Base-by-base conservation (phyloP, 2,888 invertebrate species). In the Limnephilus rhombicus region DNA sequence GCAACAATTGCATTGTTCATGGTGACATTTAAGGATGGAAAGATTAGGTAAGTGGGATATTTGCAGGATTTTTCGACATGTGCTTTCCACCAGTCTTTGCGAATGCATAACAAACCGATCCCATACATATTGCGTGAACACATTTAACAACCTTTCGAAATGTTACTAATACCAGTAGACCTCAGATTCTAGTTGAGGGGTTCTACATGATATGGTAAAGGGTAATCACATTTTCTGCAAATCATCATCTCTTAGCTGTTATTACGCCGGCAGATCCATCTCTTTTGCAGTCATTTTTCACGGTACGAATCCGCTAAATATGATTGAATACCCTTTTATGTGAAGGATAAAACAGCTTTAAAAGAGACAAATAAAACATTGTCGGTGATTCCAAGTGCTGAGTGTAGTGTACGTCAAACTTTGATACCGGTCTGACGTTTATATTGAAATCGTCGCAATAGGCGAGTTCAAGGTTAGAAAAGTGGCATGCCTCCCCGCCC, bases 301-400 rank as follows among this genome's bases (percentile, higher is more conserved):
- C 34, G 68, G 68, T 88, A 24, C 29, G 53, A 31, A 31, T 68
- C 24, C 53, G 88, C 34, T 88, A 88, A 88, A 88, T 31, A 88
- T 80, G 86, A 88, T 88, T 80, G 80, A 80, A 88, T 88, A 88
- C 88, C 88, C 88, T 80, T 86, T 86, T 49, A 49, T 86, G 86
- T 49, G 13, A 49, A 86, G 41, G 86, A 86, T 86, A 49, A 86
- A 86, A 86, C 86, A 31, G 86, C 86, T 86, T 49, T 86, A 45
- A 86, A 86, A 12, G 9, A 86, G 86, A 45, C 86, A 86, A 86
- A 86, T 86, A 49, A 49, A 49, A n/a, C 86, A 5, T n/a, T 49
- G 86, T 86, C 41, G n/a, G 31, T 45, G 31, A 82, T 82, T 18
- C n/a, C 24, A 34, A 13, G 15, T 49, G 13, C 45, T 45, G 4